Evolutionary conservation across 2,888 invertebrate genomes (phyloP).

Genomic region (Pseudoips prasinana): DNA sequence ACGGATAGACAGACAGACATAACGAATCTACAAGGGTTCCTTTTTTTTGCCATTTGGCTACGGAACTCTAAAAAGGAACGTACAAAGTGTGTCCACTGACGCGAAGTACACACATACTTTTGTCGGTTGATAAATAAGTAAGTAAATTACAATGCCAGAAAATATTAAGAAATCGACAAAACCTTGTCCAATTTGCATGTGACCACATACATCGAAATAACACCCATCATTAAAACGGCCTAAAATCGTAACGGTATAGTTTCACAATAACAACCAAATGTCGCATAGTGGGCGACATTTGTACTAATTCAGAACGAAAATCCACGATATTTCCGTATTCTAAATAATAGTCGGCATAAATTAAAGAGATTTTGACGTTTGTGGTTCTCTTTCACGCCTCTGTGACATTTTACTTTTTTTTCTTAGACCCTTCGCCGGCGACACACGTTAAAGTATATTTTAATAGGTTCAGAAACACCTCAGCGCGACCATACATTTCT

Average conservation of each 20-base stretch:
- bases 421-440: slow-evolving; percentile 20
- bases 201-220: no score
- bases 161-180: no score
- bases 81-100: no score
- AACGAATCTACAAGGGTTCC: no score
- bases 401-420: slow-evolving; percentile 36
- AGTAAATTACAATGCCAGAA: no score
- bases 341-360: slow-evolving; percentile 55
- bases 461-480: slow-evolving; percentile 46
- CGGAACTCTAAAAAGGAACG: no score
- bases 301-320: slow-evolving; percentile 46
- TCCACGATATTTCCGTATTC: slow-evolving; percentile 51
- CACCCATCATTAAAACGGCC: no score
- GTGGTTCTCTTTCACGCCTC: slow-evolving; percentile 46
- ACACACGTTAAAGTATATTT: slow-evolving; percentile 38
- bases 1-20: no score
- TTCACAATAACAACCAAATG: slow-evolving; percentile 28
- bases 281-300: slow-evolving; percentile 41
- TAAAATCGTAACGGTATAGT: slow-evolving; percentile 17
- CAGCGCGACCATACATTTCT: slow-evolving; percentile 31
- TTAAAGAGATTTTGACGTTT: slow-evolving; percentile 58
- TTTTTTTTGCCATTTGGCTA: no score
- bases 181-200: no score
- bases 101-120: no score
- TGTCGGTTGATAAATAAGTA: no score